Evolutionary conservation across 2,888 invertebrate genomes (phyloP).

Genomic region (Syrphus vitripennis): DNA sequence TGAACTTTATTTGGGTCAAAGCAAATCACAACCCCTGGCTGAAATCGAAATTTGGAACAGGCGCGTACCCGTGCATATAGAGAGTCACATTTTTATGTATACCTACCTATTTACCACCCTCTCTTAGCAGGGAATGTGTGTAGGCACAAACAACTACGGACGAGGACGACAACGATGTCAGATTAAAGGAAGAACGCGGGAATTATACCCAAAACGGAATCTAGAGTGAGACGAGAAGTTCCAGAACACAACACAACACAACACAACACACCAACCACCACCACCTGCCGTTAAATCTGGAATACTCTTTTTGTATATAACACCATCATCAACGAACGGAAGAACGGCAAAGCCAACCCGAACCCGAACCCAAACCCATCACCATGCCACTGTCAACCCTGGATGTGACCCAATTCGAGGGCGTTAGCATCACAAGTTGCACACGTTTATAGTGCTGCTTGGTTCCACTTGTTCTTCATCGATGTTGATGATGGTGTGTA

Average conservation of each 20-base stretch:
- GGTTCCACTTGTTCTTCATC: constrained; percentile 45
- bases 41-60: constrained; percentile 73
- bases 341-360: constrained; percentile 3
- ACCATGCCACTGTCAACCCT: constrained; percentile 70
- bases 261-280: constrained; percentile 7
- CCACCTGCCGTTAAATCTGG: constrained; percentile 63
- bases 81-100: neutral
- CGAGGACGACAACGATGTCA: neutral
- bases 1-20: constrained; percentile 80
- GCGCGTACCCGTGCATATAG: constrained; percentile 39
- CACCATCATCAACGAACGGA: neutral
- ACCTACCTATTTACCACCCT: constrained; percentile 29
- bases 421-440: constrained; percentile 69
- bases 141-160: neutral
- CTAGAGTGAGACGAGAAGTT: constrained; percentile 37
- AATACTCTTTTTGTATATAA: constrained; percentile 27
- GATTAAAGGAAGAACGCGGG: neutral
- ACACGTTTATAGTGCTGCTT: constrained; percentile 55
- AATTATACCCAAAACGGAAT: neutral
- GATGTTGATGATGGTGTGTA: constrained; percentile 20
- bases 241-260: constrained; percentile 8
- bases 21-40: constrained; percentile 79
- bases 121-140: constrained; percentile 3
- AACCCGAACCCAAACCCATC: constrained; percentile 26
- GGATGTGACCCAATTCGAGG: constrained; percentile 72